These are phyloP conservation scores for Umimayanthus kanabou DNA, from an alignment of 92 coral and sea anemone species.

Conservation along the genomic window DNA sequence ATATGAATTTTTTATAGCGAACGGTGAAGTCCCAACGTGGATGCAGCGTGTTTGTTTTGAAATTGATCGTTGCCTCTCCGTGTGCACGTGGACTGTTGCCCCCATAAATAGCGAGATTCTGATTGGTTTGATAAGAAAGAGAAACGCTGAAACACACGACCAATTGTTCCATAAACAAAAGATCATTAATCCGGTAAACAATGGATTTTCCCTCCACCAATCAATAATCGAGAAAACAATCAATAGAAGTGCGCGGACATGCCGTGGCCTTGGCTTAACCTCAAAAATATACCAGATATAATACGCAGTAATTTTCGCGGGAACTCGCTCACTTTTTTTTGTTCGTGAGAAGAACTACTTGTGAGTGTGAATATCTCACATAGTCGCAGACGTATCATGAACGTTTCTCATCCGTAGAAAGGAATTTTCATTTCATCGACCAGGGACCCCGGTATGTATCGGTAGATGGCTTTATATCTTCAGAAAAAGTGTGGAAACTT, in stretches of 20 bases:
- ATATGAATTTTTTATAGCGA: conserved; percentile 54
- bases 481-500: not conserved
- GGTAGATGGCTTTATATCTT: conserved; percentile 16
- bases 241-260: conserved; percentile 46
- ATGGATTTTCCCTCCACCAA: conserved; percentile 57
- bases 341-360: conserved; percentile 47
- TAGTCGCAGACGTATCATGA: conserved; percentile 45
- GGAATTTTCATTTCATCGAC: conserved; percentile 16
- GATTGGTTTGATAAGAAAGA: conserved; percentile 70
- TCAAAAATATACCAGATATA: conserved; percentile 57
- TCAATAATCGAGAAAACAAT: conserved; percentile 51
- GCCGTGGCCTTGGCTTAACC: conserved; percentile 68
- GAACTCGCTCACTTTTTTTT: conserved; percentile 66
- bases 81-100: conserved; percentile 68
- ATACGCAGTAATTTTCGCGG: conserved; percentile 91
- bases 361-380: conserved; percentile 33
- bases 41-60: conserved; percentile 77
- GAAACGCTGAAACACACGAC: conserved; percentile 46
- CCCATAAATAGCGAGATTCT: conserved; percentile 34
- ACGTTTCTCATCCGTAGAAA: conserved; percentile 30
- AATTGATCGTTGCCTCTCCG: conserved; percentile 45
- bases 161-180: conserved; percentile 61
- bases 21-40: conserved; percentile 72
- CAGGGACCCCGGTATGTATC: conserved; percentile 16
- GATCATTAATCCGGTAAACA: conserved; percentile 51